Percentiles rank a stretch among this genome's conserved stretches.
These are phyloP conservation scores for Scolopax mira DNA, from an alignment of 2,113 vertebrate species.

Conservation along the genomic window DNA sequence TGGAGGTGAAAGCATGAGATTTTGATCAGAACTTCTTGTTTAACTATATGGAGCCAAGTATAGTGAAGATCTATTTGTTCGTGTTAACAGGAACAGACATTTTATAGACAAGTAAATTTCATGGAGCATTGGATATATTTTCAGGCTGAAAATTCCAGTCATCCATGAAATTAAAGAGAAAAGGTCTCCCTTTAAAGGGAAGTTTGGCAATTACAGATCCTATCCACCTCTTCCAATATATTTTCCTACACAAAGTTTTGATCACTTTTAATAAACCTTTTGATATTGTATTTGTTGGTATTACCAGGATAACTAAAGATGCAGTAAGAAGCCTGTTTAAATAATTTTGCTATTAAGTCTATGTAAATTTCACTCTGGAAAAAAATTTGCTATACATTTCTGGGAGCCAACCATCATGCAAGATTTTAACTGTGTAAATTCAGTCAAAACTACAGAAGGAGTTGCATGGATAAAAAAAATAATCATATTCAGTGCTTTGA, in stretches of 20 bases:
- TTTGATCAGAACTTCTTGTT: conserved; percentile 1
- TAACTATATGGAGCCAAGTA: conserved; percentile 61
- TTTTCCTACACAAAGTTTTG: not conserved
- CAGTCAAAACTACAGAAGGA: not conserved
- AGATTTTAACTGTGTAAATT: not conserved
- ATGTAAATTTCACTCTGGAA: not conserved
- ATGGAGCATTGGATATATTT: conserved; percentile 52
- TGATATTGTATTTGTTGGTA: not conserved
- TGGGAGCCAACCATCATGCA: not conserved
- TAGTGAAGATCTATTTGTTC: conserved; percentile 51
- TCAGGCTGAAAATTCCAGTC: conserved; percentile 61
- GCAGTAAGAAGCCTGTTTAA: not conserved
- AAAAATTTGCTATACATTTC: not conserved
- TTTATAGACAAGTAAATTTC: conserved; percentile 73
- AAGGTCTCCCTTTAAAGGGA: not conserved
- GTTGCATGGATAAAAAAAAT: not conserved
- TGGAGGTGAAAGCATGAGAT: conserved; percentile 3
- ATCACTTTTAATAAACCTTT: not conserved
- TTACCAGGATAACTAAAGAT: not conserved
- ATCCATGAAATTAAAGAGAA: conserved; percentile 71
- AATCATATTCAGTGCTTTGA: not conserved
- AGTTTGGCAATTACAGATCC: conserved; percentile 20
- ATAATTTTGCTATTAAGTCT: not conserved
- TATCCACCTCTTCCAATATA: not conserved
- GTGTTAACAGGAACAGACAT: conserved; percentile 49